A percentile compares a stretch with the other conserved stretches of the same genome.
Evolutionary conservation across 1,140 invertebrate genomes (phyloP).

Genomic region (Dendrolimus punctatus): DNA sequence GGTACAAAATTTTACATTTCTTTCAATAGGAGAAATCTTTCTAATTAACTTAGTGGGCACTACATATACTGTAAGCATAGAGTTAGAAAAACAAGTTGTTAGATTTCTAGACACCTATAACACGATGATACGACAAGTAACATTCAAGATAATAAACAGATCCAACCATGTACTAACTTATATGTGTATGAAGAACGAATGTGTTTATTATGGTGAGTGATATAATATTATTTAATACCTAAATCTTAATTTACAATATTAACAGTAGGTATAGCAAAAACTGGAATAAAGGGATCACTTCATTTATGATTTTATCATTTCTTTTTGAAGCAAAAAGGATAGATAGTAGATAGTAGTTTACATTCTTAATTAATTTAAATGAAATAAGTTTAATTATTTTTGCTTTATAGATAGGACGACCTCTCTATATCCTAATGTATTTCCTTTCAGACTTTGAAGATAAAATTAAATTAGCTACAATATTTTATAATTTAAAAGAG

Average conservation of each 20-base stretch:
- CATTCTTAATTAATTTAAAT: too few relatives aligned
- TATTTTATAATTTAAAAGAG: conserved; percentile 50
- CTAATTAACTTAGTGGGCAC: conserved; percentile 33
- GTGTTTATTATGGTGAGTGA: conserved; percentile 38
- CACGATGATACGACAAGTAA: conserved; percentile 49
- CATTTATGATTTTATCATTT: too few relatives aligned
- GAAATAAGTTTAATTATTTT: too few relatives aligned
- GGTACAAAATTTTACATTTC: conserved; percentile 1
- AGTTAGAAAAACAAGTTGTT: conserved; percentile 50
- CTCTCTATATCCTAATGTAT: not conserved
- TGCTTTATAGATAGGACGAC: too few relatives aligned
- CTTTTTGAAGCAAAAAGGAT: too few relatives aligned
- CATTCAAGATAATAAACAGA: conserved; percentile 54
- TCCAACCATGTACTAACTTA: conserved; percentile 48
- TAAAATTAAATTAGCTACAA: conserved; percentile 51
- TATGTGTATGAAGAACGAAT: conserved; percentile 59
- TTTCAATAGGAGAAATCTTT: conserved; percentile 45
- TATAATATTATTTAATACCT: conserved; percentile 2
- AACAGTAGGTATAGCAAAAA: too few relatives aligned
- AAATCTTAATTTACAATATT: not conserved
- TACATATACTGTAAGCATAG: conserved; percentile 36
- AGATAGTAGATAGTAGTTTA: too few relatives aligned
- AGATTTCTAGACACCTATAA: conserved; percentile 54
- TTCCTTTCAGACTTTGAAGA: conserved; percentile 51
- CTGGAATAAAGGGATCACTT: too few relatives aligned